phyloP scores from a whole-genome alignment of 1,140 invertebrate species.

The Brachionus calyciflorus region DNA sequence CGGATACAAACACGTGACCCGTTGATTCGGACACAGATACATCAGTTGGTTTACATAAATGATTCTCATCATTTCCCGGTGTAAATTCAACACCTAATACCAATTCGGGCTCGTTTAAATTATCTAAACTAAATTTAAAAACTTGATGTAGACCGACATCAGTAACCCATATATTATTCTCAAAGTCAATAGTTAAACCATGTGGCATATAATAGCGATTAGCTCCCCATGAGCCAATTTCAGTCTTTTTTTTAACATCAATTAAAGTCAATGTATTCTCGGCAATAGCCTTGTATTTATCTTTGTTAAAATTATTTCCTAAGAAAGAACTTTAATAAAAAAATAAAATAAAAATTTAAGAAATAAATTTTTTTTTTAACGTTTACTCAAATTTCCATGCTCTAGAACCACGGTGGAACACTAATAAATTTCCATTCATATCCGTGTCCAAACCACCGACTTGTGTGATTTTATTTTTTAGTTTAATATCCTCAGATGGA shows the following conservation, averaged over 20 bases:
- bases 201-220: conserved; percentile 88
- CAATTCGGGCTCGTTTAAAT: conserved; percentile 68
- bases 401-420: conserved; percentile 39
- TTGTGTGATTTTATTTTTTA: conserved; percentile 11
- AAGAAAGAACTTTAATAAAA: background rate
- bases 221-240: conserved; percentile 75
- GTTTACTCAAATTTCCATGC: conserved; percentile 39
- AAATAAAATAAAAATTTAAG: background rate
- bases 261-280: conserved; percentile 76
- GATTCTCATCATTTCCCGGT: conserved; percentile 70
- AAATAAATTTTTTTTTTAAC: background rate
- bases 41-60: conserved; percentile 86
- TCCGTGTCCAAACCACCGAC: conserved; percentile 35
- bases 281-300: conserved; percentile 69
- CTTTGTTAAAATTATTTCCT: conserved; percentile 24
- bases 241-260: conserved; percentile 69
- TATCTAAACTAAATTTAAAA: conserved; percentile 66
- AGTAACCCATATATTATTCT: conserved; percentile 86
- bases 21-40: conserved; percentile 73
- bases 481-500: background rate
- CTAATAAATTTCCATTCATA: conserved; percentile 3
- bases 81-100: conserved; percentile 77
- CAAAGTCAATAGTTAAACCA: conserved; percentile 78
- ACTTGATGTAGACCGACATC: conserved; percentile 94
- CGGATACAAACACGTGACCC: conserved; percentile 88